A percentile compares a stretch with the other conserved stretches of the same genome.
Evolutionary conservation across 2,113 vertebrate genomes (phyloP).

Genomic region (Proterorhinus semilunaris): DNA sequence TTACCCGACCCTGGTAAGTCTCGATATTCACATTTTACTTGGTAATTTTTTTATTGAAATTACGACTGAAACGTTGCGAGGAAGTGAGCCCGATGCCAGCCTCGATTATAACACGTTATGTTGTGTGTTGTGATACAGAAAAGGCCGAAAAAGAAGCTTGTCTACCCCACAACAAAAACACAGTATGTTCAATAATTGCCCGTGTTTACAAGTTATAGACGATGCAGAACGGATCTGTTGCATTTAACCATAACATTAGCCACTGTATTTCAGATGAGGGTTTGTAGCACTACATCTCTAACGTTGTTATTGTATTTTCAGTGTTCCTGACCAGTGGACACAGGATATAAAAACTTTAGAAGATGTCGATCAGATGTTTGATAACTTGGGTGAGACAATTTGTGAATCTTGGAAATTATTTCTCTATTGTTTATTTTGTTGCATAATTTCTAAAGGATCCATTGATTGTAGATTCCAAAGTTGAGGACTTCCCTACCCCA

Average conservation of each 20-base stretch:
- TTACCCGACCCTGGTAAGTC: slow-evolving; percentile 43
- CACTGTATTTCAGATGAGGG: not conserved
- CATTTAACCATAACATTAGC: not conserved
- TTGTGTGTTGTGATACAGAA: slow-evolving; percentile 46
- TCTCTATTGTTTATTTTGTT: not conserved
- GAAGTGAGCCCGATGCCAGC: no score
- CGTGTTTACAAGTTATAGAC: not conserved
- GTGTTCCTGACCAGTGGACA: slow-evolving; percentile 25
- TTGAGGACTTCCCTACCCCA: not conserved
- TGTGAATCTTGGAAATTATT: not conserved
- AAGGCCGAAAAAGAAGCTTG: slow-evolving; percentile 68
- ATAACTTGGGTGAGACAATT: slow-evolving; percentile 63
- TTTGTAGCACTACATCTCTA: not conserved
- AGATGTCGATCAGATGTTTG: slow-evolving; percentile 69
- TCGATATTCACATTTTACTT: not conserved
- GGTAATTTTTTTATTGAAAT: no score
- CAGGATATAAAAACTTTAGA: slow-evolving; percentile 6
- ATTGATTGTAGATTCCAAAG: not conserved
- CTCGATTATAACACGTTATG: not conserved
- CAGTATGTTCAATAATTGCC: slow-evolving; percentile 30
- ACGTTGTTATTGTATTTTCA: slow-evolving; percentile 35
- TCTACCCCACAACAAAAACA: slow-evolving; percentile 43
- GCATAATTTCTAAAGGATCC: not conserved
- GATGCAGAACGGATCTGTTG: not conserved
- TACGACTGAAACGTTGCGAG: no score